A percentile compares a stretch with the other conserved stretches of the same genome.
phyloP scores from a whole-genome alignment of 2,888 invertebrate species.

The Sympetrum striolatum region DNA sequence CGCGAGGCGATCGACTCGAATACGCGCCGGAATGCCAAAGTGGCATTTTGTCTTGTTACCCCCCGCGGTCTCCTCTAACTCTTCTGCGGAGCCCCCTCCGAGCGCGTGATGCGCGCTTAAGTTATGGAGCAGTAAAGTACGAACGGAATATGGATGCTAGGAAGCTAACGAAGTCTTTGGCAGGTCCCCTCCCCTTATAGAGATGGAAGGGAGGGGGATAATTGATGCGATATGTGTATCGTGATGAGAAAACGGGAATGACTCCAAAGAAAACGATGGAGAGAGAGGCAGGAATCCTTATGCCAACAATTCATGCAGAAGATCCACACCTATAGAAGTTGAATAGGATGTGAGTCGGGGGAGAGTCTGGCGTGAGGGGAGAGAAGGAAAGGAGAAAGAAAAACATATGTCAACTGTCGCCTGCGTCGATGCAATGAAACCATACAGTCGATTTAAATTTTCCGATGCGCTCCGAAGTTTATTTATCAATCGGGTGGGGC shows the following conservation, averaged over 20 bases:
- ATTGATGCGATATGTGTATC: conserved; percentile 21
- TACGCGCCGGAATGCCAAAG: conserved; percentile 13
- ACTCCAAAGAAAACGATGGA: not conserved
- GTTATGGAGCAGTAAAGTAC: conserved; percentile 43
- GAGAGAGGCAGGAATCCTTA: not conserved
- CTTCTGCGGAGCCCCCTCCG: not conserved
- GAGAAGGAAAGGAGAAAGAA: not conserved
- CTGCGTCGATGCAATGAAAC: not conserved
- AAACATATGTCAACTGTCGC: not conserved
- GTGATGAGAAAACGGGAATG: conserved; percentile 29
- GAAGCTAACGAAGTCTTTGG: conserved; percentile 39
- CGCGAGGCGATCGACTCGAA: not conserved
- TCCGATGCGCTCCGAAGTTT: not conserved
- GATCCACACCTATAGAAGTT: not conserved
- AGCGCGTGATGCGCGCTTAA: not conserved
- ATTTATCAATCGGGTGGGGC: not conserved
- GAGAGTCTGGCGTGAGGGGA: not conserved
- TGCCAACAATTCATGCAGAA: not conserved
- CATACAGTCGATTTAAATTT: not conserved
- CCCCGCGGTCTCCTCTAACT: conserved; percentile 12
- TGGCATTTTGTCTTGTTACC: conserved; percentile 29
- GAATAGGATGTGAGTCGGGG: not conserved
- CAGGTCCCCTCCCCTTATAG: not conserved
- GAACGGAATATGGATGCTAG: conserved; percentile 12
- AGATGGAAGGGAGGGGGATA: not conserved